Conservation (phyloP, 2,888 invertebrate species). For the Agrochola lychnidis region DNA sequence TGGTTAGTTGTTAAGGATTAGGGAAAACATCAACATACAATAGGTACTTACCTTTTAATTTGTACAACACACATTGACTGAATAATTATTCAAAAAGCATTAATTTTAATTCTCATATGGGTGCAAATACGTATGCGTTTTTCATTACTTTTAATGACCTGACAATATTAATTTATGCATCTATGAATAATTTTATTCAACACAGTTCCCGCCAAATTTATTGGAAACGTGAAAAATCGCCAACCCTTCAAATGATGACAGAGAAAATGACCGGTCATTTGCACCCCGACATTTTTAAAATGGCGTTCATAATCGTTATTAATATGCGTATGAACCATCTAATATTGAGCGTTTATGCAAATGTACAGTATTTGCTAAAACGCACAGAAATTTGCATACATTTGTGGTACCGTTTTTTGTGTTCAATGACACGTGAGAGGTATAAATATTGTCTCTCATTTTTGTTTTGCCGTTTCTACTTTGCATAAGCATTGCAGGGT, state of each 20-base stretch:
- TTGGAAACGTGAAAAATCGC: constrained; percentile 70
- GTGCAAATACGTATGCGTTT: constrained; percentile 15
- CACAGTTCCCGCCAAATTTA: constrained; percentile 45
- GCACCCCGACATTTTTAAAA: constrained; percentile 71
- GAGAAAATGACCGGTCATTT: constrained; percentile 73
- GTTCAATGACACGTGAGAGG: constrained; percentile 85
- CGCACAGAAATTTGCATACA: constrained; percentile 82
- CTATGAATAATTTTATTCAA: constrained; percentile 64
- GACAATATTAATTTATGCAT: constrained; percentile 54
- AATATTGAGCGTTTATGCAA: constrained; percentile 82
- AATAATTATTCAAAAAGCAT: constrained; percentile 19
- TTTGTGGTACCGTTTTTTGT: constrained; percentile 82
- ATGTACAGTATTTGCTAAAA: constrained; percentile 74
- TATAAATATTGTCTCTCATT: constrained; percentile 85
- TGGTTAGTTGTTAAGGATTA: constrained; percentile 7
- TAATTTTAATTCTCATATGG: constrained; percentile 4
- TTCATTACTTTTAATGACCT: constrained; percentile 47
- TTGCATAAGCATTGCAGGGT: constrained; percentile 76
- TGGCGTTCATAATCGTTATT: constrained; percentile 76
- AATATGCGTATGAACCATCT: constrained; percentile 79
- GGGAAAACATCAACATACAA: not conserved
- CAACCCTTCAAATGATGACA: constrained; percentile 71
- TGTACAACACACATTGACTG: not conserved
- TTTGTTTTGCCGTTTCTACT: constrained; percentile 69
- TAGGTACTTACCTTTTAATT: too few species aligned